Base-by-base conservation (phyloP, 2,113 vertebrate genomes). In the Nothobranchius furzeri region DNA sequence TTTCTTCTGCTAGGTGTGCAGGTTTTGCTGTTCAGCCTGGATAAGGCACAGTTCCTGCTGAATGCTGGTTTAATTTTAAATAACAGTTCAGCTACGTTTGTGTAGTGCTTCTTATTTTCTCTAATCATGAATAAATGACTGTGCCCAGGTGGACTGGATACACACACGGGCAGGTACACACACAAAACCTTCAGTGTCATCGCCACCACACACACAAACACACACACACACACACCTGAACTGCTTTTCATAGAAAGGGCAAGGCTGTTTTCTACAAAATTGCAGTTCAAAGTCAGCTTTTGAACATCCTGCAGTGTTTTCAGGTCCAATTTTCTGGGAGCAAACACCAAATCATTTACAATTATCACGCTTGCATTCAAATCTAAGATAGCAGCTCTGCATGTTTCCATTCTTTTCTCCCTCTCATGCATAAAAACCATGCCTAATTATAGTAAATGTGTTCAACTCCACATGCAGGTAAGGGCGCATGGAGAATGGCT, bases 331-430 rank as follows among this genome's bases (percentile, higher is more conserved):
- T 7, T 40, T 10, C 53, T 37, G 60, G 10, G 17, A 57, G 9
- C 10, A 42, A 7, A 24, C 1, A 25, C 13, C 35, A n/a, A n/a
- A 14, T 5, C 9, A 42, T 9, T 3, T 25, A 12, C 7, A 25
- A 0, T 15, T 13, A 1, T 8, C 17, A 2, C 6, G 13, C 12
- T 12, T 1, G 25, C 9, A 25, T 24, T 0, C 3, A 12, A 40
- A 50, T 50, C 54, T 2, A 20, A 1, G 30, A 56, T 12, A 55
- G 9, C 25, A 6, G 35, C 35, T 58, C 12, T 15, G 48, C 12
- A 2, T 40, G 15, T n/a, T 9, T 6, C 52, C 48, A 14, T 17
- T 42, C 2, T 6, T 2, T 36, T 25, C 13, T 12, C 11, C 6
- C 30, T 20, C 12, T 14, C 9, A 5, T 13, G 1, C 8, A 25